Evolutionary conservation across 2,888 invertebrate species (phyloP).

Genomic region (Boloria selene): DNA sequence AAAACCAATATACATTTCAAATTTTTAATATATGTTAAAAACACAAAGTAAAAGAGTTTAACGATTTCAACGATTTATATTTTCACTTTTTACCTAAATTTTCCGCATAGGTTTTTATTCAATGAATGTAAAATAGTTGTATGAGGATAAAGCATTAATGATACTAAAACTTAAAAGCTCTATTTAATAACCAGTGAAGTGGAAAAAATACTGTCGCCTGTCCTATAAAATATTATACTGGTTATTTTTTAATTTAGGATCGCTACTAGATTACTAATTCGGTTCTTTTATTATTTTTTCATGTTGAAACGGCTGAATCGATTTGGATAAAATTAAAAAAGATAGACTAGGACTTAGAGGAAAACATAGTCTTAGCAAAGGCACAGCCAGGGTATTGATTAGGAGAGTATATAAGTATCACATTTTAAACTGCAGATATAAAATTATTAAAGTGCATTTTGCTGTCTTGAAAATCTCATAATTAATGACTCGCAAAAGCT

Average conservation of each 20-base stretch:
- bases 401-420: too few relatives aligned
- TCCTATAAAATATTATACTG: not conserved
- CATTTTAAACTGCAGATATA: too few relatives aligned
- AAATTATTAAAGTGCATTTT: too few relatives aligned
- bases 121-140: not conserved
- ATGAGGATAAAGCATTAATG: slow-evolving; percentile 12
- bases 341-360: too few relatives aligned
- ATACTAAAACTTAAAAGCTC: slow-evolving; percentile 16
- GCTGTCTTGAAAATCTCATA: too few relatives aligned
- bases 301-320: too few relatives aligned
- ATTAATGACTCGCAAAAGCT: not conserved
- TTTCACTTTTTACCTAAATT: not conserved
- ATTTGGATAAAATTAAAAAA: too few relatives aligned
- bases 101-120: slow-evolving; percentile 4
- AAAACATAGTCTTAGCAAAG: too few relatives aligned
- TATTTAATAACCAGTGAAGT: slow-evolving; percentile 4
- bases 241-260: not conserved
- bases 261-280: too few relatives aligned
- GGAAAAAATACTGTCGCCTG: not conserved
- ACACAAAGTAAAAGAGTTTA: slow-evolving; percentile 3
- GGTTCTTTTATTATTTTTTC: too few relatives aligned
- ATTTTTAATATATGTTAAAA: not conserved
- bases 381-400: too few relatives aligned
- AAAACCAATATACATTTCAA: not conserved
- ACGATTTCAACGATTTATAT: not conserved